Conservation (phyloP, 2,113 vertebrate species). For the Urocitellus parryii region DNA sequence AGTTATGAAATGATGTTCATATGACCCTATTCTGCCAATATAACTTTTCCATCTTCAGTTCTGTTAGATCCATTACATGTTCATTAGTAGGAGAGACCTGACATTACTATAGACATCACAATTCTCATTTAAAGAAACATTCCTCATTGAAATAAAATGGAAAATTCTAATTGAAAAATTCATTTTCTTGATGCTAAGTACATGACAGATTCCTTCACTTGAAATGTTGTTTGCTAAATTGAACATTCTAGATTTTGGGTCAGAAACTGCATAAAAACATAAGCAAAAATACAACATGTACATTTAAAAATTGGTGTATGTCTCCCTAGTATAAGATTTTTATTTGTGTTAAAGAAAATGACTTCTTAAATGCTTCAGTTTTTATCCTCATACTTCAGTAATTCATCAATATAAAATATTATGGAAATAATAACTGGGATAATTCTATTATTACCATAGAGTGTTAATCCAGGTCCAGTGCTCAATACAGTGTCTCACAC, state of each 20-base stretch:
- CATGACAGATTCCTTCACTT: background rate
- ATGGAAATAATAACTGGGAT: background rate
- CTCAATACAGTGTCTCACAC: background rate
- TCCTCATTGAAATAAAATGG: background rate
- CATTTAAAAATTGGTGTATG: background rate
- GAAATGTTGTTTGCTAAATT: background rate
- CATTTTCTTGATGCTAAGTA: constrained; percentile 3
- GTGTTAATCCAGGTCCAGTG: background rate
- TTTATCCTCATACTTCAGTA: background rate
- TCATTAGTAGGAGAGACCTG: background rate
- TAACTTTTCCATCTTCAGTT: background rate
- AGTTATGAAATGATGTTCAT: background rate
- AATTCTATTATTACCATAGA: background rate
- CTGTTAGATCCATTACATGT: background rate
- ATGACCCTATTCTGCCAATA: background rate
- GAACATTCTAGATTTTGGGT: constrained; percentile 6
- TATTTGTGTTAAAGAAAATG: constrained; percentile 4
- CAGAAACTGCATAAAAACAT: background rate
- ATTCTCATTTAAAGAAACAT: constrained; percentile 4
- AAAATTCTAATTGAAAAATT: constrained; percentile 10
- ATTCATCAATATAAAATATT: background rate
- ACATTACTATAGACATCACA: background rate
- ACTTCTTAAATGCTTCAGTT: background rate
- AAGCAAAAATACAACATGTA: background rate
- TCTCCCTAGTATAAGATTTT: background rate